Evolutionary conservation across 2,113 vertebrate species (phyloP).

Genomic region (Electrona antarctica): DNA sequence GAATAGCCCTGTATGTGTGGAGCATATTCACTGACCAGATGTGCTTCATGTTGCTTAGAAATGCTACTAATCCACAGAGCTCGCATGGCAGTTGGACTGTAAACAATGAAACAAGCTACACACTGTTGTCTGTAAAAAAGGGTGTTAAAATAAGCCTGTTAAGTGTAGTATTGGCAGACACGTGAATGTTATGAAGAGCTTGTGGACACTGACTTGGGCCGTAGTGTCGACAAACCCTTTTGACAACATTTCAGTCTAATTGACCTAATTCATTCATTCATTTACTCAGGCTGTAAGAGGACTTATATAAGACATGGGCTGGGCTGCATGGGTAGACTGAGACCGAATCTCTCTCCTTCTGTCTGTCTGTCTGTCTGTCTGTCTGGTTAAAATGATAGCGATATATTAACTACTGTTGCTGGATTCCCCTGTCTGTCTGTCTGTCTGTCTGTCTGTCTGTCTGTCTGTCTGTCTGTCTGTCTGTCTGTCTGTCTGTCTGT

Average conservation of each 20-base stretch:
- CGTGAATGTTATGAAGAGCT: slow-evolving; percentile 53
- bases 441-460: too few species aligned
- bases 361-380: too few species aligned
- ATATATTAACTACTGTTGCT: too few species aligned
- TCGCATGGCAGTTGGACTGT: slow-evolving; percentile 85
- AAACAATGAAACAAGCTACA: slow-evolving; percentile 89
- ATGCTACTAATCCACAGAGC: slow-evolving; percentile 86
- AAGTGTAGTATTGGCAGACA: slow-evolving; percentile 75
- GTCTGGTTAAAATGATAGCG: too few species aligned
- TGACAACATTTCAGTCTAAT: not conserved
- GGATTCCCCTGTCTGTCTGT: too few species aligned
- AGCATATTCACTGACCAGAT: slow-evolving; percentile 88
- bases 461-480: too few species aligned
- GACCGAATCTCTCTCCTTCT: too few species aligned
- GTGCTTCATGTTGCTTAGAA: slow-evolving; percentile 85
- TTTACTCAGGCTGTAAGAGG: not conserved
- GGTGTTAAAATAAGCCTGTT: slow-evolving; percentile 75
- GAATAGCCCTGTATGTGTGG: slow-evolving; percentile 80
- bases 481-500: too few species aligned
- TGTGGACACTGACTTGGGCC: slow-evolving; percentile 25
- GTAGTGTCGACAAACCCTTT: not conserved
- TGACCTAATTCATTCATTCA: not conserved
- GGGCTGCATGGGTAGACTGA: too few species aligned
- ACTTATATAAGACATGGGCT: too few species aligned
- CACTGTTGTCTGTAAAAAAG: slow-evolving; percentile 78